Percentiles rank a stretch among this genome's conserved stretches.
Evolutionary conservation across 2,113 vertebrate genomes (phyloP).

Genomic region (Plestiodon gilberti): DNA sequence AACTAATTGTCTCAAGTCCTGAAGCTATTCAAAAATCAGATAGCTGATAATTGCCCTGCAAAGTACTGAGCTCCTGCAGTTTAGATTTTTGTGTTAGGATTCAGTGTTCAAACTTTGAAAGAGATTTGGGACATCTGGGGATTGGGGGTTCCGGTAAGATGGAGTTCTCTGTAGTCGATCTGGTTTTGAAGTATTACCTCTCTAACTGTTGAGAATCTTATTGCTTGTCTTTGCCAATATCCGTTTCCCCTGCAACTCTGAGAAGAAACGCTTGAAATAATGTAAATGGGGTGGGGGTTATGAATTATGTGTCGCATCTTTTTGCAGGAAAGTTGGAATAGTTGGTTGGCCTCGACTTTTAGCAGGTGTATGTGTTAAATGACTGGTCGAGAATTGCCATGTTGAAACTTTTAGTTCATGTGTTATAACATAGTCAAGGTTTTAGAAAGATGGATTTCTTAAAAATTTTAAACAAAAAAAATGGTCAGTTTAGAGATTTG

Average conservation of each 20-base stretch:
- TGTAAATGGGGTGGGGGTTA: not conserved
- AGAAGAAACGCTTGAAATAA: not conserved
- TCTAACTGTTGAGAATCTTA: not conserved
- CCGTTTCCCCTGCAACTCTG: not conserved
- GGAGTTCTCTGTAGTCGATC: not conserved
- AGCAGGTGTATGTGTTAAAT: not conserved
- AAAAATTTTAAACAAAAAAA: not conserved
- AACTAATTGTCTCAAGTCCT: too few species aligned
- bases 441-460: not conserved
- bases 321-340: not conserved
- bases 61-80: not conserved
- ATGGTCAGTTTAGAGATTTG: too few species aligned
- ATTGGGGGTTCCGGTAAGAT: too few species aligned
- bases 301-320: not conserved
- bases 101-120: not conserved
- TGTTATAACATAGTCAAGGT: not conserved
- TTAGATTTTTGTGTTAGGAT: not conserved
- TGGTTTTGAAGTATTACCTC: not conserved
- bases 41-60: too few species aligned
- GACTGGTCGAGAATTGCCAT: not conserved
- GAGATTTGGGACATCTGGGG: not conserved
- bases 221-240: not conserved
- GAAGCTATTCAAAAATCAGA: too few species aligned
- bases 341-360: not conserved
- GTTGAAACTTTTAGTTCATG: not conserved